Conservation (phyloP, 2,888 invertebrate species). For the Drosophila differens region DNA sequence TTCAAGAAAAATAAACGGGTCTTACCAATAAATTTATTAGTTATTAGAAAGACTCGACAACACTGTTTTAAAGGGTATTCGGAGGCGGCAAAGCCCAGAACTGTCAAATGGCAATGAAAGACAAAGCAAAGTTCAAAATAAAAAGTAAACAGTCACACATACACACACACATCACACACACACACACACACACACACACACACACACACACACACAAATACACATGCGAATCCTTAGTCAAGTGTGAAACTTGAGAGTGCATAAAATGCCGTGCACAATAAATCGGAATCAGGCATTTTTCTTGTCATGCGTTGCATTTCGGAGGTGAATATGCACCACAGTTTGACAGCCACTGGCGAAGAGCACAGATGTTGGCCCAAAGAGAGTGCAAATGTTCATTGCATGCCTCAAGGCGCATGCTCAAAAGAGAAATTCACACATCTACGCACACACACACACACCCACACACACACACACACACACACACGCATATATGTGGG, state of each 20-base stretch:
- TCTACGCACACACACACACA: background rate
- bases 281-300: constrained; percentile 51
- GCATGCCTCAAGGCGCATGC: constrained; percentile 54
- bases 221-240: constrained; percentile 3
- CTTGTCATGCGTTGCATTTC: constrained; percentile 5
- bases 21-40: background rate
- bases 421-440: constrained; percentile 15
- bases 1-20: background rate
- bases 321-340: constrained; percentile 54
- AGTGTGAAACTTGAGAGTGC: constrained; percentile 38
- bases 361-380: background rate
- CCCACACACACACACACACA: background rate
- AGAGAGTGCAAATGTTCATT: constrained; percentile 25
- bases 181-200: constrained; percentile 16
- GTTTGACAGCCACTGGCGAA: constrained; percentile 45
- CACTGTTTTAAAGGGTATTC: constrained; percentile 18
- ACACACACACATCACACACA: constrained; percentile 31
- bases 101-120: constrained; percentile 41
- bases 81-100: constrained; percentile 27
- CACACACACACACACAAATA: constrained; percentile 22
- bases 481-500: background rate
- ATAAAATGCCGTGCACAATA: constrained; percentile 52
- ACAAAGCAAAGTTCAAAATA: constrained; percentile 58
- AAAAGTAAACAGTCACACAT: constrained; percentile 36
- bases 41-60: background rate